Percentiles rank a stretch among this genome's conserved stretches.
phyloP scores from a whole-genome alignment of 2,113 vertebrate species.

The Leptosomus discolor region DNA sequence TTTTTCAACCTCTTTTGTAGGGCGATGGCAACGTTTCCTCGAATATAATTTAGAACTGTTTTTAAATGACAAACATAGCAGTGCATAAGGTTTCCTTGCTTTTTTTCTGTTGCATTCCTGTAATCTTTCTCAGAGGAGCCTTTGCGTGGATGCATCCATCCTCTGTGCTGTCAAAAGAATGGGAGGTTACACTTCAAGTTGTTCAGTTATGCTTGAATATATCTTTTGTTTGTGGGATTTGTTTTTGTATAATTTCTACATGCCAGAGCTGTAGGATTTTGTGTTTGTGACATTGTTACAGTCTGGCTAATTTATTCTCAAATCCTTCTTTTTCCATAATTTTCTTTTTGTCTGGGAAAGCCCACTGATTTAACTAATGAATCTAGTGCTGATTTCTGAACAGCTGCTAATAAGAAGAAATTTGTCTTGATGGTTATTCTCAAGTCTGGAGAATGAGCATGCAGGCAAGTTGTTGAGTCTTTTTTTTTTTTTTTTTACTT shows the following conservation, averaged over 20 bases:
- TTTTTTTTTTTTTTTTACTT: not conserved
- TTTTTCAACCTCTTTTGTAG: not conserved
- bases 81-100: not conserved
- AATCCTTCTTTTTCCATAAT: not conserved
- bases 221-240: not conserved
- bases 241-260: not conserved
- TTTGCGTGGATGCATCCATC: not conserved
- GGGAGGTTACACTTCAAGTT: not conserved
- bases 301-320: not conserved
- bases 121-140: not conserved
- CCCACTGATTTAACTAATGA: constrained; percentile 36
- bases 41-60: not conserved
- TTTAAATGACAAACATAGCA: not conserved
- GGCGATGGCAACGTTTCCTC: not conserved
- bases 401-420: constrained; percentile 58
- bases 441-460: not conserved
- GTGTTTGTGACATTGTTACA: not conserved
- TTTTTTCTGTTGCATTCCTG: not conserved
- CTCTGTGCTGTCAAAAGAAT: not conserved
- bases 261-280: not conserved
- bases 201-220: not conserved
- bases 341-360: constrained; percentile 13
- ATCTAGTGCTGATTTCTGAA: constrained; percentile 42
- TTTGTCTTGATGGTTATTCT: constrained; percentile 45
- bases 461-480: not conserved